Evolutionary conservation across 2,888 invertebrate genomes (phyloP).

Genomic region (Plagodis dolabraria): DNA sequence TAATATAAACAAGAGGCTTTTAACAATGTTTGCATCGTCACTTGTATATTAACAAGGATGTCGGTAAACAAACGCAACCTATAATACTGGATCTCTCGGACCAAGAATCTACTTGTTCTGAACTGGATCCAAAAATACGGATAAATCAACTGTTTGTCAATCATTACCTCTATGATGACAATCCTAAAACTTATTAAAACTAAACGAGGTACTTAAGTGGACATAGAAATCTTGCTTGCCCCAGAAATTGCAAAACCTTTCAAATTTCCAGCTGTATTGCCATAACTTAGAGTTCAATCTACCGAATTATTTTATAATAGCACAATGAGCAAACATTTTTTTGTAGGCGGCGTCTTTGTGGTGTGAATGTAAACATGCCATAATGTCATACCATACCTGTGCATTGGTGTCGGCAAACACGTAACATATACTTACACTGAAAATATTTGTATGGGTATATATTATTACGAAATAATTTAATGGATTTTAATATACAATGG

Average conservation of each 20-base stretch:
- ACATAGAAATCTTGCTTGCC: background rate
- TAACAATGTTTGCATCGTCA: constrained; percentile 14
- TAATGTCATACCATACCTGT: constrained; percentile 51
- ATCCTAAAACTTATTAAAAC: no score
- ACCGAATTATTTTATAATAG: constrained; percentile 17
- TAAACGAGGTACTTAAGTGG: background rate
- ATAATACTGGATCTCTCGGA: background rate
- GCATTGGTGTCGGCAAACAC: constrained; percentile 51
- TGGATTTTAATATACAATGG: constrained; percentile 33
- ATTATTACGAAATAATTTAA: constrained; percentile 38
- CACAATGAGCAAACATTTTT: constrained; percentile 25
- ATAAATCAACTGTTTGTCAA: no score
- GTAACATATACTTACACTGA: constrained; percentile 40
- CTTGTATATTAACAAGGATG: background rate
- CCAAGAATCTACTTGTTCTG: background rate
- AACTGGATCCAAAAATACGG: no score
- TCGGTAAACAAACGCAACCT: background rate
- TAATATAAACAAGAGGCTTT: constrained; percentile 24
- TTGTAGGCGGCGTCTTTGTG: constrained; percentile 51
- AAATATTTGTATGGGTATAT: constrained; percentile 38
- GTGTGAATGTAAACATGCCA: constrained; percentile 51
- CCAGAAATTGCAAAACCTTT: constrained; percentile 1
- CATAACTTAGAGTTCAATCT: constrained; percentile 14
- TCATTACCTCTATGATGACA: no score
- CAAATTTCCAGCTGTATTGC: constrained; percentile 5